These are phyloP conservation scores for Nothoprocta pentlandii DNA, from an alignment of 2,113 vertebrate genomes.

Conservation along the genomic window DNA sequence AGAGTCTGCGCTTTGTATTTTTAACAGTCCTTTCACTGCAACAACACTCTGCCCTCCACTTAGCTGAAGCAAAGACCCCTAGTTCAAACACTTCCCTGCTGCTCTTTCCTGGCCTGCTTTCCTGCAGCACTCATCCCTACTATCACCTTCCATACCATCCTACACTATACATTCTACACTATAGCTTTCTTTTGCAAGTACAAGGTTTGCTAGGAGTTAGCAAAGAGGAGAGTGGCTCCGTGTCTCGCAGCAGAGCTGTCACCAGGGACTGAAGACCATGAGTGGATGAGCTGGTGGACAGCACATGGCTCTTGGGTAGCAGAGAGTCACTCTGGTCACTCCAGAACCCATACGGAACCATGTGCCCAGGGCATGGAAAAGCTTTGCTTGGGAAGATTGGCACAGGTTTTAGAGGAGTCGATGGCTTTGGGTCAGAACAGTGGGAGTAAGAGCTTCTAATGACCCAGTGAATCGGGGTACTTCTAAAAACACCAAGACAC, in stretches of 20 bases:
- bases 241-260: not conserved
- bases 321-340: not conserved
- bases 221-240: slow-evolving; percentile 5
- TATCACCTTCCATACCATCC: slow-evolving; percentile 2
- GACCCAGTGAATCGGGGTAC: too few relatives aligned
- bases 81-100: slow-evolving; percentile 53
- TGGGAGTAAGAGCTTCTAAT: not conserved
- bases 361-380: not conserved
- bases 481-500: not conserved
- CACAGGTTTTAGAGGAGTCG: not conserved
- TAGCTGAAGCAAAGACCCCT: not conserved
- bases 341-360: accelerated
- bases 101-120: not conserved
- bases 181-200: slow-evolving; percentile 4
- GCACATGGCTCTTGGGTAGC: not conserved
- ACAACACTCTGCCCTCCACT: slow-evolving; percentile 55
- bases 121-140: slow-evolving; percentile 53
- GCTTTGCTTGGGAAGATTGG: not conserved
- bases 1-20: slow-evolving; percentile 69
- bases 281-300: not conserved
- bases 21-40: slow-evolving; percentile 59
- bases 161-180: too few relatives aligned
- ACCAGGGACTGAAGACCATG: slow-evolving; percentile 52
- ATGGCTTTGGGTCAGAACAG: not conserved
- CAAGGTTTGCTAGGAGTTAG: slow-evolving; percentile 38